Percentiles rank a stretch among this genome's conserved stretches.
Conservation (phyloP, 2,797 vertebrate species). For the Dermochelys coriacea region DNA sequence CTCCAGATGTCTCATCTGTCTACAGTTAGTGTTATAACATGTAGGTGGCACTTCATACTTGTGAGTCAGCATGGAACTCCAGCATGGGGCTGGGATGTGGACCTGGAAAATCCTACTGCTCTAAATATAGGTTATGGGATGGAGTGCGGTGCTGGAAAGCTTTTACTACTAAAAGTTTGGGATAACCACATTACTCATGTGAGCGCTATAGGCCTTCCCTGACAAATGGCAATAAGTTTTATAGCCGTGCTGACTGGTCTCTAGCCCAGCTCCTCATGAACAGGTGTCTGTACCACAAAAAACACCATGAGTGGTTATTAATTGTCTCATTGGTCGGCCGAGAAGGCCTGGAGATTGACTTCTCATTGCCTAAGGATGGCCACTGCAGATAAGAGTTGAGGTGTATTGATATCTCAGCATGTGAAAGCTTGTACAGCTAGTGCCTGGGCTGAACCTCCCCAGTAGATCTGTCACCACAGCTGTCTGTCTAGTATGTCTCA, state of each 20-base stretch:
- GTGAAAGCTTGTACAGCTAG: not conserved
- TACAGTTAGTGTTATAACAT: not conserved
- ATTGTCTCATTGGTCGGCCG: not conserved
- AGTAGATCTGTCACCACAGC: not conserved
- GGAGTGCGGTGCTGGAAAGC: not conserved
- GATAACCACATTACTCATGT: not conserved
- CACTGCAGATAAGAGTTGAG: not conserved
- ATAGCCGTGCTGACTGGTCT: not conserved
- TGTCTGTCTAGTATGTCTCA: fast-evolving
- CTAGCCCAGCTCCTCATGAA: not conserved
- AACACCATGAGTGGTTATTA: not conserved
- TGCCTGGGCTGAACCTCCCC: not conserved
- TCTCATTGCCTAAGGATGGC: not conserved
- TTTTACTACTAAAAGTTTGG: not conserved
- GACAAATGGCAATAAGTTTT: not conserved
- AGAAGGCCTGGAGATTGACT: not conserved
- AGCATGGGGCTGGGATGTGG: not conserved
- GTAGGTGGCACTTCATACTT: not conserved
- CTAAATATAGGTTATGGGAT: not conserved
- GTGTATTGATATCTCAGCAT: not conserved
- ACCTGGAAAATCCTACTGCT: not conserved
- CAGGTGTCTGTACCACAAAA: not conserved
- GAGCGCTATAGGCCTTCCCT: not conserved
- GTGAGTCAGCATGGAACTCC: not conserved
- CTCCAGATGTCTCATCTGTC: not conserved